These are phyloP conservation scores for Diorhabda sublineata DNA, from an alignment of 1,140 invertebrate species.

Conservation along the genomic window DNA sequence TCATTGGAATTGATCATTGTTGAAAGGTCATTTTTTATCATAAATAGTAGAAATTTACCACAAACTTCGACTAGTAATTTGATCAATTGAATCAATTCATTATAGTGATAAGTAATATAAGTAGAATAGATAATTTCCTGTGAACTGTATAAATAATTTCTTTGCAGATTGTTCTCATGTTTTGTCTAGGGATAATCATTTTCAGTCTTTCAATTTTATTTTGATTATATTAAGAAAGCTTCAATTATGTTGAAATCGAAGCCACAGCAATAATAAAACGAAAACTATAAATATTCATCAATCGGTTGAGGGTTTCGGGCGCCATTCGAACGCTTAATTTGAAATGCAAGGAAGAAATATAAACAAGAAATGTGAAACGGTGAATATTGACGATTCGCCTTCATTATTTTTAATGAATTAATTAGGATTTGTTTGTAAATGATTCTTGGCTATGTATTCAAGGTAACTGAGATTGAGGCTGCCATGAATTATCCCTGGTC, in stretches of 20 bases:
- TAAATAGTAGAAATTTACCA: too few species aligned
- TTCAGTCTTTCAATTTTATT: too few species aligned
- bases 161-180: too few species aligned
- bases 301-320: background rate
- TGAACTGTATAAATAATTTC: too few species aligned
- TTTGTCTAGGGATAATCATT: too few species aligned
- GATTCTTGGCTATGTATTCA: background rate
- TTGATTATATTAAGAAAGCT: background rate
- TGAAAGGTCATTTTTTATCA: too few species aligned
- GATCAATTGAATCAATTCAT: too few species aligned
- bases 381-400: background rate
- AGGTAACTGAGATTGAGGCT: background rate
- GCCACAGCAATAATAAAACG: background rate
- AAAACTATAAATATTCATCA: background rate
- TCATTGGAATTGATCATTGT: too few species aligned
- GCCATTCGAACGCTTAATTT: background rate
- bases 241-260: background rate
- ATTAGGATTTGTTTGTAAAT: constrained; percentile 1
- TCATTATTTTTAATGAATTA: constrained; percentile 1
- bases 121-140: too few species aligned
- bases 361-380: background rate
- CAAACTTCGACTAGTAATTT: too few species aligned
- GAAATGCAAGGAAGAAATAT: background rate
- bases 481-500: background rate
- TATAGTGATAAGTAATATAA: too few species aligned